These are phyloP conservation scores for Lagocephalus sceleratus DNA, from an alignment of 2,797 vertebrate species.

Conservation along the genomic window DNA sequence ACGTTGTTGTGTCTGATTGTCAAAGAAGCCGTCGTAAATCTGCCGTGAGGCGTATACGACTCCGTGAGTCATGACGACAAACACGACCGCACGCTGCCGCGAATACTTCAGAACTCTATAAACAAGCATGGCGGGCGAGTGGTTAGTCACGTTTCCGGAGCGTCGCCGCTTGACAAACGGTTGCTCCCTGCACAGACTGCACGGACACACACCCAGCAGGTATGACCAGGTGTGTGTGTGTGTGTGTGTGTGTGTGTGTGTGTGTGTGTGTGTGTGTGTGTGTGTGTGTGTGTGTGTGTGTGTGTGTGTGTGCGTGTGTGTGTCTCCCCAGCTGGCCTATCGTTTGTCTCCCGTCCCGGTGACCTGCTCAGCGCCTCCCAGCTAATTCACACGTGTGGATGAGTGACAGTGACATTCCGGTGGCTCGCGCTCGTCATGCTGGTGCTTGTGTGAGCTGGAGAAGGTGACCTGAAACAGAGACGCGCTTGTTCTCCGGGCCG, in stretches of 20 bases:
- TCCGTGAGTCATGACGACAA: neutral
- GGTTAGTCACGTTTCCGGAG: too few relatives aligned
- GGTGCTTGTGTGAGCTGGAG: constrained; percentile 15
- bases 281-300: constrained; percentile 11
- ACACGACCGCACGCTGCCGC: neutral
- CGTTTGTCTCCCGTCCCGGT: constrained; percentile 14
- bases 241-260: too few relatives aligned
- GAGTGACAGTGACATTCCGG: constrained; percentile 3
- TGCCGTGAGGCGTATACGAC: too few relatives aligned
- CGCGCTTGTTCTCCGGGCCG: constrained; percentile 28
- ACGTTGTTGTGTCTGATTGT: too few relatives aligned
- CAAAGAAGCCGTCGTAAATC: too few relatives aligned
- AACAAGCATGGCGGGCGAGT: neutral
- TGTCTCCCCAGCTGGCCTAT: neutral
- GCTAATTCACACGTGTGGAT: constrained; percentile 10
- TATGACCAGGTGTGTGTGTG: too few relatives aligned
- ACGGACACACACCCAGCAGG: too few relatives aligned
- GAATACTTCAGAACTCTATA: neutral
- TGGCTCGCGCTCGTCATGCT: constrained; percentile 31
- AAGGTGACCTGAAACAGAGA: constrained; percentile 36
- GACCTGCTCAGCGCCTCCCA: constrained; percentile 24
- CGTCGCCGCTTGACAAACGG: too few relatives aligned
- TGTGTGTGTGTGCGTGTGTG: constrained; percentile 12
- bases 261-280: too few relatives aligned
- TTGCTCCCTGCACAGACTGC: too few relatives aligned